phyloP scores from a whole-genome alignment of 1,140 invertebrate species.

The Chionoecetes opilio region DNA sequence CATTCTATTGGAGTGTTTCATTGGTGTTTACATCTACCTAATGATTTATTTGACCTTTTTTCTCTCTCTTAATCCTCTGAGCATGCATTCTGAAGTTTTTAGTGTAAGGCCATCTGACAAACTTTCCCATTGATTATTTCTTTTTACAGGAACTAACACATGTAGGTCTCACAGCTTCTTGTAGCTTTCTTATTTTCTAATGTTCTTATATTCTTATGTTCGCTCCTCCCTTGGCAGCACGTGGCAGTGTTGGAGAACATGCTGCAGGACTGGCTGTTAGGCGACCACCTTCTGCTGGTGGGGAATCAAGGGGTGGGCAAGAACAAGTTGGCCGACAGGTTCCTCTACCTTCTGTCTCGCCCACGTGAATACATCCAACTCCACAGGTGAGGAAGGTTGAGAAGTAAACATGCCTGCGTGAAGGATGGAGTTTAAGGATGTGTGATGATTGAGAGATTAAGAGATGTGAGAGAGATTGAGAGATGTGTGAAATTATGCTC shows the following conservation, averaged over 20 bases:
- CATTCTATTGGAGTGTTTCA: too few relatives aligned
- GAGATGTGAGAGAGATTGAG: too few relatives aligned
- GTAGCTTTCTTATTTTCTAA: too few relatives aligned
- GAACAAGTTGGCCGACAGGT: conserved; percentile 94
- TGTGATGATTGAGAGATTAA: too few relatives aligned
- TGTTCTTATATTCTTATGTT: too few relatives aligned
- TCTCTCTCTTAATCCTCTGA: too few relatives aligned
- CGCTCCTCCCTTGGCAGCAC: conserved; percentile 87
- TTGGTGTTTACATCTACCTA: too few relatives aligned
- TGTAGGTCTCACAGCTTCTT: too few relatives aligned
- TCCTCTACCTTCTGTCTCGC: conserved; percentile 93
- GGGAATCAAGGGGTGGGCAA: conserved; percentile 93
- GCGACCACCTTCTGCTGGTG: conserved; percentile 95
- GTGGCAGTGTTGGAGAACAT: conserved; percentile 92
- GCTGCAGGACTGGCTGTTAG: conserved; percentile 94
- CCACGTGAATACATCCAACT: conserved; percentile 98
- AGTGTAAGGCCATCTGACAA: background rate
- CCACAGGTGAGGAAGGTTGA: conserved; percentile 88
- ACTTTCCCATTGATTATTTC: background rate
- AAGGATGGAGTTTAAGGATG: too few relatives aligned
- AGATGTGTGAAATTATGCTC: background rate
- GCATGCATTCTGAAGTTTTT: background rate
- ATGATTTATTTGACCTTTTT: too few relatives aligned
- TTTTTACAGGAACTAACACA: too few relatives aligned
- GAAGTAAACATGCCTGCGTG: too few relatives aligned